Evolutionary conservation across 1,140 invertebrate genomes (phyloP).

Genomic region (Euglossa dilemma): DNA sequence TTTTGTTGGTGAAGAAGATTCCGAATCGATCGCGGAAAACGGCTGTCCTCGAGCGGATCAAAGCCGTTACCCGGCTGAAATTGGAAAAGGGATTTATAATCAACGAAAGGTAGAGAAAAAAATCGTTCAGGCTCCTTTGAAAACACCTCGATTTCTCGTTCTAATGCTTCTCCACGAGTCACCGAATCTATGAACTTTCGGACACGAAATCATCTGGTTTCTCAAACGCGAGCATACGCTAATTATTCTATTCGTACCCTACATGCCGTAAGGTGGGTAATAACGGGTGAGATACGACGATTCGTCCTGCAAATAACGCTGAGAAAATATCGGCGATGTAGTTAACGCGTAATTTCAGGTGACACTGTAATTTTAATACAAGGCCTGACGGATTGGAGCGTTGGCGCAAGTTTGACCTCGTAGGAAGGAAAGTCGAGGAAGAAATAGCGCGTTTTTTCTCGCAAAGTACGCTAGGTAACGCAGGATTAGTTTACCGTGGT

Average conservation of each 20-base stretch:
- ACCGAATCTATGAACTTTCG: not conserved
- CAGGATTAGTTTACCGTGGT: not conserved
- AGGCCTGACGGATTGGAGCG: no score
- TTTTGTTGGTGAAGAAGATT: not conserved
- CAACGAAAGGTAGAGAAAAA: no score
- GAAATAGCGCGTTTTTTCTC: not conserved
- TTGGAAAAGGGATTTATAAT: conserved; percentile 15
- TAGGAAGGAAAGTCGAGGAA: no score
- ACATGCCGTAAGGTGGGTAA: not conserved
- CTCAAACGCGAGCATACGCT: no score
- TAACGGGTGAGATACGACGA: not conserved
- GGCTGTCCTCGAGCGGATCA: not conserved
- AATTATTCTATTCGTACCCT: not conserved
- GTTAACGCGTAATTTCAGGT: no score
- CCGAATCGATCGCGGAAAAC: not conserved
- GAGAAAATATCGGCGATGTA: no score
- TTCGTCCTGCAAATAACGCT: not conserved
- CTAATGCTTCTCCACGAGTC: not conserved
- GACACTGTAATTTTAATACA: no score
- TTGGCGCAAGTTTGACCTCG: not conserved
- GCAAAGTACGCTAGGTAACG: not conserved
- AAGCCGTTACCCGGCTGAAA: not conserved
- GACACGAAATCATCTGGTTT: not conserved
- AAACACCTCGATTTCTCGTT: not conserved
- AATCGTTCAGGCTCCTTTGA: conserved; percentile 3